Evolutionary conservation across 1,140 invertebrate species (phyloP), one percentile per base, ranked within the genome.

Genomic region (Diorhabda carinulata): DNA sequence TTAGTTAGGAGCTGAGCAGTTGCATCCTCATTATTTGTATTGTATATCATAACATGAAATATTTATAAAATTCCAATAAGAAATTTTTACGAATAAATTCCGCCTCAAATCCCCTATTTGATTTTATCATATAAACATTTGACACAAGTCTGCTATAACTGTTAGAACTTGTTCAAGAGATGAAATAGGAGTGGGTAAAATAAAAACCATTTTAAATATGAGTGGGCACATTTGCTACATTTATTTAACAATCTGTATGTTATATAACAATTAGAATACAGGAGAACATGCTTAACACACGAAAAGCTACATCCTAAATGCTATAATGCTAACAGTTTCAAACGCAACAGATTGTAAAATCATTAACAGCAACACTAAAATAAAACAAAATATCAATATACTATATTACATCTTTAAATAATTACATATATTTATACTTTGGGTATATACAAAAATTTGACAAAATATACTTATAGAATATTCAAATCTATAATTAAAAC

Each of bases 211-310:
- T 25, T 56, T 52, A 45, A 6, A 45, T 64, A 64, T 64, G 58
- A 61, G 58, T 67, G 65, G 65, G 57, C 65, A 67, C 65, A 61
- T 67, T 45, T 67, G 65, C 65, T 67, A 67, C 58, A 67, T 67
- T 67, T 67, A 67, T 67, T 67, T 42, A 67, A 67, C 65, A 67
- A 67, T 61, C 58, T 67, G 57, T 67, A 67, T 44, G 65, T 64
- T 45, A 25, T 67, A 45, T 67, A 67, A 67, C 65, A 67, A 60
- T 67, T 67, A 67, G 65, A 67, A 67, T 67, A 67, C 58, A 60
- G 42, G 59, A 61, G 65, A 67, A 67, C 65, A 67, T 67, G 65
- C 65, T 61, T 67, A 67, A 65, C 42, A 67, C 65, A 67, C 65
- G 61, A 67, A 67, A 67, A 67, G 57, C 65, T 67, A 67, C 65